A percentile compares a stretch with the other conserved stretches of the same genome.
Evolutionary conservation across 2,888 invertebrate genomes (phyloP).

Genomic region (Drymonia ruficornis): DNA sequence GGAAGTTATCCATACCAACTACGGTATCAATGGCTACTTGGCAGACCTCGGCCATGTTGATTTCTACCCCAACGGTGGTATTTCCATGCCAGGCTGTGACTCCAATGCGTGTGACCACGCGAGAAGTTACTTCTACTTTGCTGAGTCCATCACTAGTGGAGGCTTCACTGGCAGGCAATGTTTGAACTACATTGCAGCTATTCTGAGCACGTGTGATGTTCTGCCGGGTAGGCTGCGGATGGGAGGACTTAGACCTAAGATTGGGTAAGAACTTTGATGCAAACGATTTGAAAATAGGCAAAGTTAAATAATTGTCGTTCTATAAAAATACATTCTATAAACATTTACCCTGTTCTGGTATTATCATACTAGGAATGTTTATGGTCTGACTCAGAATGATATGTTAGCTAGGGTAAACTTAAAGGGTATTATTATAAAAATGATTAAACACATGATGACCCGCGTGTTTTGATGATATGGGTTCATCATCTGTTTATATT

Average conservation of each 20-base stretch:
- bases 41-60: constrained; percentile 59
- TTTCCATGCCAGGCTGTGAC: constrained; percentile 66
- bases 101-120: constrained; percentile 62
- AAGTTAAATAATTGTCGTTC: too few species aligned
- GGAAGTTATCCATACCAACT: constrained; percentile 69
- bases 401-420: too few species aligned
- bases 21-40: constrained; percentile 59
- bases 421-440: too few species aligned
- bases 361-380: too few species aligned
- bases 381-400: too few species aligned
- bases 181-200: constrained; percentile 56
- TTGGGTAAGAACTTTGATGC: constrained; percentile 50
- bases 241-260: constrained; percentile 64
- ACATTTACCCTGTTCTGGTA: too few species aligned
- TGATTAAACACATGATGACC: too few species aligned
- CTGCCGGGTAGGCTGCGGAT: constrained; percentile 56
- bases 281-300: not conserved
- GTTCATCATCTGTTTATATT: too few species aligned
- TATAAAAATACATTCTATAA: too few species aligned
- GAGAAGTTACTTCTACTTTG: constrained; percentile 60
- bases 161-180: constrained; percentile 64
- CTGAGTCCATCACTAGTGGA: constrained; percentile 56
- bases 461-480: too few species aligned
- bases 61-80: constrained; percentile 68
- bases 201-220: constrained; percentile 47